A percentile compares a stretch with the other conserved stretches of the same genome.
Evolutionary conservation across 1,140 invertebrate genomes (phyloP).

Genomic region (Cherax quadricarinatus): DNA sequence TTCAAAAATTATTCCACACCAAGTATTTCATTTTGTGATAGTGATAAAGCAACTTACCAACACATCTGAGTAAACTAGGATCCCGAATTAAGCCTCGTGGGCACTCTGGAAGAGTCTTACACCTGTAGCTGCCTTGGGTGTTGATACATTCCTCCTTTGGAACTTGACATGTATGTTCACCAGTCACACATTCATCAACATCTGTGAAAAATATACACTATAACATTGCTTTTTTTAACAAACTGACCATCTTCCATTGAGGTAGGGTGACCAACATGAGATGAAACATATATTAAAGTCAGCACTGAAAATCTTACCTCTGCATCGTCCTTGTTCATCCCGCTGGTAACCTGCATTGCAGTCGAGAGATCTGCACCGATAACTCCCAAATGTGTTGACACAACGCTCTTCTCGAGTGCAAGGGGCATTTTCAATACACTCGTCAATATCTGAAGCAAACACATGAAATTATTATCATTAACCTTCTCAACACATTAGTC

Average conservation of each 20-base stretch:
- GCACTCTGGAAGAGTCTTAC: conserved; percentile 78
- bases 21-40: too few species aligned
- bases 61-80: conserved; percentile 76
- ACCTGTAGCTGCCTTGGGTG: conserved; percentile 87
- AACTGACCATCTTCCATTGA: too few species aligned
- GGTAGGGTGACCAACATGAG: too few species aligned
- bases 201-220: conserved; percentile 79
- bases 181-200: conserved; percentile 87
- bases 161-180: conserved; percentile 80
- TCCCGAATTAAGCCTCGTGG: conserved; percentile 84
- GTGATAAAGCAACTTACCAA: conserved; percentile 74
- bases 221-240: background rate
- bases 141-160: conserved; percentile 91
- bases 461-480: conserved; percentile 50
- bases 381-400: conserved; percentile 92
- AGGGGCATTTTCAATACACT: conserved; percentile 82
- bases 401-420: conserved; percentile 86
- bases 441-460: conserved; percentile 86
- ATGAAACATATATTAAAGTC: too few species aligned
- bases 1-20: too few species aligned
- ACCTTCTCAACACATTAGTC: too few species aligned
- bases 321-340: conserved; percentile 42
- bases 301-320: conserved; percentile 7
- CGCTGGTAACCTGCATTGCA: conserved; percentile 89
- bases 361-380: conserved; percentile 77